Evolutionary conservation across 2,888 invertebrate species (phyloP).

Genomic region (Chrysotoxum bicinctum): DNA sequence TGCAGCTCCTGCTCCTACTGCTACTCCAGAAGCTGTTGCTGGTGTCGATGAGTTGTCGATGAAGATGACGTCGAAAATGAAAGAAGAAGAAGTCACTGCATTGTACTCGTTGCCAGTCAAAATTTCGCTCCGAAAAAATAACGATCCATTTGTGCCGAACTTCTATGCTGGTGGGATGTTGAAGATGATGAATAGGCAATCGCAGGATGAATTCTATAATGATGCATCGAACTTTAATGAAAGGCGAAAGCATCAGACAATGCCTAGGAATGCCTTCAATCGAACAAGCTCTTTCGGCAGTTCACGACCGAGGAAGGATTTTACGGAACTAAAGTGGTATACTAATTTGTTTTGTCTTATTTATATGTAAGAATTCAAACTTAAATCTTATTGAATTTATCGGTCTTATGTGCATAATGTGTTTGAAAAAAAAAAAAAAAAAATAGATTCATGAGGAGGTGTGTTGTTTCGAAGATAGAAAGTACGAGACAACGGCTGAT

Average conservation of each 20-base stretch:
- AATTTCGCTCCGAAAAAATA: slow-evolving; percentile 54
- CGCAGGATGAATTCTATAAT: slow-evolving; percentile 22
- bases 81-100: slow-evolving; percentile 53
- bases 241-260: not conserved
- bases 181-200: slow-evolving; percentile 27
- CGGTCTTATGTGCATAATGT: too few relatives aligned
- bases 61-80: slow-evolving; percentile 5
- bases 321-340: slow-evolving; percentile 48
- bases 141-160: slow-evolving; percentile 38
- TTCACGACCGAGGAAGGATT: slow-evolving; percentile 25
- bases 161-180: slow-evolving; percentile 25
- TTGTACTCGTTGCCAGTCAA: slow-evolving; percentile 60
- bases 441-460: too few relatives aligned
- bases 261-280: slow-evolving; percentile 3
- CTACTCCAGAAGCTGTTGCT: not conserved
- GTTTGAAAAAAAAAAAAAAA: too few relatives aligned
- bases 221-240: slow-evolving; percentile 1
- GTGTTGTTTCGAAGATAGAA: too few relatives aligned
- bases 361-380: too few relatives aligned
- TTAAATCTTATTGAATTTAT: too few relatives aligned
- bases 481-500: too few relatives aligned
- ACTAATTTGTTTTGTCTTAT: not conserved
- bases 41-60: slow-evolving; percentile 27
- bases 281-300: slow-evolving; percentile 55
- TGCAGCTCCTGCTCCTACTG: not conserved